These are phyloP conservation scores for Spodoptera litura DNA, from an alignment of 1,140 invertebrate genomes.

Conservation along the genomic window DNA sequence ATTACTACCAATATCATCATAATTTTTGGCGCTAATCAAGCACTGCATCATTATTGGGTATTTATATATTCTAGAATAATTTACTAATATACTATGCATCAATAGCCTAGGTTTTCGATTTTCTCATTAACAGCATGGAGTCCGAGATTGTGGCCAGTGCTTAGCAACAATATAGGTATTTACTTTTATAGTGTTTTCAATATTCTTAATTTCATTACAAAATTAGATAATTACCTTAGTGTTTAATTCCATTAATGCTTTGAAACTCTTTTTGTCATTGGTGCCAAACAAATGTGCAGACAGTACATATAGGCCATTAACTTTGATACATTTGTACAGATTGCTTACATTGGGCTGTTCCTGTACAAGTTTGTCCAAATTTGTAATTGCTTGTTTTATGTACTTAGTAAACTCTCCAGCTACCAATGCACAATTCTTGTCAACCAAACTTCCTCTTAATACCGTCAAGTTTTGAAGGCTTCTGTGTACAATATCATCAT, in stretches of 20 bases:
- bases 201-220: too few relatives aligned
- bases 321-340: slow-evolving; percentile 89
- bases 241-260: slow-evolving; percentile 90
- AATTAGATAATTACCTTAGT: slow-evolving; percentile 87
- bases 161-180: too few relatives aligned
- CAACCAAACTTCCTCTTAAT: slow-evolving; percentile 86
- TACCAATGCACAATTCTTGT: slow-evolving; percentile 88
- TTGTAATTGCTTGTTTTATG: slow-evolving; percentile 88
- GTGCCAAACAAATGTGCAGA: slow-evolving; percentile 91
- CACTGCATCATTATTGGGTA: too few relatives aligned
- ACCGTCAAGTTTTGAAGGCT: slow-evolving; percentile 89
- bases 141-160: too few relatives aligned
- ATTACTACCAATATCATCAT: neutral
- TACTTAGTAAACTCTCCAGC: slow-evolving; percentile 91
- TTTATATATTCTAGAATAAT: too few relatives aligned
- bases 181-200: too few relatives aligned
- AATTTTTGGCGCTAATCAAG: too few relatives aligned
- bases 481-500: slow-evolving; percentile 82
- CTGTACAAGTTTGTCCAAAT: slow-evolving; percentile 88
- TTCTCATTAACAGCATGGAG: too few relatives aligned
- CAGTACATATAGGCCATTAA: slow-evolving; percentile 91
- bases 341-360: slow-evolving; percentile 86
- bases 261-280: slow-evolving; percentile 92
- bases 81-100: too few relatives aligned
- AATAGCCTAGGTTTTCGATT: too few relatives aligned